phyloP scores from a whole-genome alignment of 2,797 vertebrate genomes.

The Gymnoscopelus braueri region DNA sequence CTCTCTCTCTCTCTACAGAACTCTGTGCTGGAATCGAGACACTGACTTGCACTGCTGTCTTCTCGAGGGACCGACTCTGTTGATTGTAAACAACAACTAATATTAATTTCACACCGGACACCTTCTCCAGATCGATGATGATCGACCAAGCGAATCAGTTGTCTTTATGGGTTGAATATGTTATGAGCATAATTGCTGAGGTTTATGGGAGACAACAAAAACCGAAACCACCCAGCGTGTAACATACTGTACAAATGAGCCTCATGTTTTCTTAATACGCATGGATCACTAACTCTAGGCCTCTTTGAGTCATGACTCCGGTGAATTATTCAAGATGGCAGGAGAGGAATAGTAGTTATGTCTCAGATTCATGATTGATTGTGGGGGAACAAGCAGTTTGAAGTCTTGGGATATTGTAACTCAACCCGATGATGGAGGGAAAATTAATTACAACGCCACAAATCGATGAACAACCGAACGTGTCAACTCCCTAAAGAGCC shows the following conservation, averaged over 20 bases:
- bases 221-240: conserved; percentile 38
- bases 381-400: conserved; percentile 56
- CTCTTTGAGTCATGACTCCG: conserved; percentile 41
- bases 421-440: conserved; percentile 66
- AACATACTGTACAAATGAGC: conserved; percentile 54
- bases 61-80: conserved; percentile 60
- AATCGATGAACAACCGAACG: conserved; percentile 80
- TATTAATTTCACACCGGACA: conserved; percentile 81
- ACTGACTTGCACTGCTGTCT: conserved; percentile 42
- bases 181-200: conserved; percentile 53
- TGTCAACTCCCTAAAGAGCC: conserved; percentile 75
- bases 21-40: conserved; percentile 65
- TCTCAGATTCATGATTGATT: conserved; percentile 69
- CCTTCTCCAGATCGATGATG: conserved; percentile 65
- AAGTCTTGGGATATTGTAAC: conserved; percentile 76
- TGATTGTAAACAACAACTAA: conserved; percentile 81
- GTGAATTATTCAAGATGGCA: conserved; percentile 67
- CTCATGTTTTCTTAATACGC: conserved; percentile 56
- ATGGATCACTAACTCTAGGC: conserved; percentile 38
- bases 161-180: conserved; percentile 61
- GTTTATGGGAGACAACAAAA: conserved; percentile 45
- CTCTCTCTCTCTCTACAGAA: conserved; percentile 13
- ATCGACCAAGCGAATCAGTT: conserved; percentile 72
- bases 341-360: conserved; percentile 47
- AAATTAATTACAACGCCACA: conserved; percentile 82